A percentile compares a stretch with the other conserved stretches of the same genome.
Evolutionary conservation across 1,140 invertebrate species (phyloP).

Genomic region (Anthonomus grandis): DNA sequence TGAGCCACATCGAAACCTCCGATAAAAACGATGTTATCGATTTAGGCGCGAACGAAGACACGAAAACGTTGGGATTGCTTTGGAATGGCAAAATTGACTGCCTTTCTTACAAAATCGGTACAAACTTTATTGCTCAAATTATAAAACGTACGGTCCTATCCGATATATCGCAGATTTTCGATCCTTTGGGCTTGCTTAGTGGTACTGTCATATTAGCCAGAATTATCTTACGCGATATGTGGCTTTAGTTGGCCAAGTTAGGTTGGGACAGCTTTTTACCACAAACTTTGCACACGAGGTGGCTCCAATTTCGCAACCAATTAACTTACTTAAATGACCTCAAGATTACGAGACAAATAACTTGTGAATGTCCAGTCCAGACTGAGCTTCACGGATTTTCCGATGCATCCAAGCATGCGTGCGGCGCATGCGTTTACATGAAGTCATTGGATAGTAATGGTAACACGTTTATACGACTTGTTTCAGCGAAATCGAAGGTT

Average conservation of each 20-base stretch:
- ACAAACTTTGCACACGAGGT: not conserved
- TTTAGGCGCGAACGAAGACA: conserved; percentile 1
- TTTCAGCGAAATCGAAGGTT: conserved; percentile 44
- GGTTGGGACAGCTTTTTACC: conserved; percentile 29
- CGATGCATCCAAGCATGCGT: conserved; percentile 46
- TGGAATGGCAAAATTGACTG: conserved; percentile 16
- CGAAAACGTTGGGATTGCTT: conserved; percentile 22
- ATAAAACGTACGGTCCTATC: conserved; percentile 27
- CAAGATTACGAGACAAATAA: not conserved
- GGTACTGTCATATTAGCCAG: conserved; percentile 25
- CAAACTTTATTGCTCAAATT: not conserved
- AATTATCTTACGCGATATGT: conserved; percentile 27
- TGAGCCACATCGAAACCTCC: not conserved
- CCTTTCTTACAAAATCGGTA: not conserved
- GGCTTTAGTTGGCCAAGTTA: conserved; percentile 20
- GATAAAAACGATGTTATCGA: not conserved
- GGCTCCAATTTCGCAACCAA: conserved; percentile 3
- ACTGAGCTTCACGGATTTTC: conserved; percentile 44
- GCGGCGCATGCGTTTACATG: conserved; percentile 49
- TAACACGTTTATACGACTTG: conserved; percentile 8
- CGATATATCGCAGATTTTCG: conserved; percentile 24
- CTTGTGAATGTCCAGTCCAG: conserved; percentile 7
- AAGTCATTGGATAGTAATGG: conserved; percentile 12
- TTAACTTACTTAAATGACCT: conserved; percentile 6
- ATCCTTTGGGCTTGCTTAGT: conserved; percentile 30